Evolutionary conservation across 2,113 vertebrate genomes (phyloP).

Genomic region (Octodon degus): DNA sequence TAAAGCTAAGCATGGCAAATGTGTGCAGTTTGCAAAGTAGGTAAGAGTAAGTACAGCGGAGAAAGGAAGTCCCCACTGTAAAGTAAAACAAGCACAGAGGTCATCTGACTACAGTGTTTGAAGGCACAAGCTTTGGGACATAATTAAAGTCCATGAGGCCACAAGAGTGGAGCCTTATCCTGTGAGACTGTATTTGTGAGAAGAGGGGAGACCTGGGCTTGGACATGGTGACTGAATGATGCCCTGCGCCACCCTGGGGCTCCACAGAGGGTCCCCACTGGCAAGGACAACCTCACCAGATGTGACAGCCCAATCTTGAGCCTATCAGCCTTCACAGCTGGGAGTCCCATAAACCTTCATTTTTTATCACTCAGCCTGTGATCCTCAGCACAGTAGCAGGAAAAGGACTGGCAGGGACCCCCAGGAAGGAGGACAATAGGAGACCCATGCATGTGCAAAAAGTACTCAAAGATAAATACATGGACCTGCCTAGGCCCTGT

Average conservation of each 20-base stretch:
- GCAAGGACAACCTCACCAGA: not conserved
- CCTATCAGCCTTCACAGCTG: not conserved
- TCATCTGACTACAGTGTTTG: not conserved
- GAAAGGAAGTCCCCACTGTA: not conserved
- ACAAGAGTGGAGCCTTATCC: not conserved
- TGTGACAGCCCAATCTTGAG: too few species aligned
- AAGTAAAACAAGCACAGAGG: fast-evolving
- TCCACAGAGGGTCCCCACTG: not conserved
- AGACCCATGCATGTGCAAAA: fast-evolving
- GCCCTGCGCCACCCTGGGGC: not conserved
- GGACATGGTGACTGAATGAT: not conserved
- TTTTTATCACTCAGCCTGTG: not conserved
- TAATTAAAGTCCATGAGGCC: not conserved
- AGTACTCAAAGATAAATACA: not conserved
- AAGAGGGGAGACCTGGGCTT: not conserved
- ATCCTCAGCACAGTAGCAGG: not conserved
- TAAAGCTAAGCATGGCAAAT: not conserved
- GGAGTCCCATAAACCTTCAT: not conserved
- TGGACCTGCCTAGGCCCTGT: too few species aligned
- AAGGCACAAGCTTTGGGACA: not conserved
- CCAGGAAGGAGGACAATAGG: not conserved
- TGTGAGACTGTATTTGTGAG: not conserved
- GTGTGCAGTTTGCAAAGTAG: not conserved
- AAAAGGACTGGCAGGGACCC: not conserved
- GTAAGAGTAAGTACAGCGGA: not conserved